A percentile compares a stretch with the other conserved stretches of the same genome.
Conservation (phyloP, 2,888 invertebrate genomes). For the Molorchus minor region DNA sequence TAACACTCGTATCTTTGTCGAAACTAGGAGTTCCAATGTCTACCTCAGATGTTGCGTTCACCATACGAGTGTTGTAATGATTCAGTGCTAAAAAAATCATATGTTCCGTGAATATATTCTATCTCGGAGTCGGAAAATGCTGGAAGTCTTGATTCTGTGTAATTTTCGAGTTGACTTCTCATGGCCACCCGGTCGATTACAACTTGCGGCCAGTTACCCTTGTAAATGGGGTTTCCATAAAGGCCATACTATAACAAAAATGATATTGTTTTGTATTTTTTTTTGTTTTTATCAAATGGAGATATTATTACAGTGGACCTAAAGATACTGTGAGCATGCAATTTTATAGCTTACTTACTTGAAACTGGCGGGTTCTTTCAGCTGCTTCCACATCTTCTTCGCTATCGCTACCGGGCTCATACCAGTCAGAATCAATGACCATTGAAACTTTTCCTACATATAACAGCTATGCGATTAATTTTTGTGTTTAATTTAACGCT, state of each 20-base stretch:
- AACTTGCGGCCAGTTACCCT: constrained; percentile 72
- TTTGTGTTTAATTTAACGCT: no score
- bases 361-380: constrained; percentile 65
- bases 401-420: constrained; percentile 67
- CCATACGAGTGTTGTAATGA: constrained; percentile 72
- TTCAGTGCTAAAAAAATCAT: constrained; percentile 81
- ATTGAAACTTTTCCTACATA: constrained; percentile 54
- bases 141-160: constrained; percentile 69
- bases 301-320: background rate
- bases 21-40: constrained; percentile 28
- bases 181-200: constrained; percentile 69
- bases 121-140: constrained; percentile 69
- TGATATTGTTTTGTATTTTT: background rate
- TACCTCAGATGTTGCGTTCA: constrained; percentile 44
- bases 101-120: constrained; percentile 67
- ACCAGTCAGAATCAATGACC: constrained; percentile 71
- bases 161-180: constrained; percentile 62
- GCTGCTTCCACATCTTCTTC: constrained; percentile 68
- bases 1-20: constrained; percentile 57
- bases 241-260: constrained; percentile 34
- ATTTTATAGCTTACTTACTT: constrained; percentile 60
- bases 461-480: no score
- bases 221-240: constrained; percentile 68
- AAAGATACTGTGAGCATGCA: background rate
- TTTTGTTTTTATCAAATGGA: background rate